Conservation (phyloP, 1,140 invertebrate genomes). For the Schlechtendalia chinensis region DNA sequence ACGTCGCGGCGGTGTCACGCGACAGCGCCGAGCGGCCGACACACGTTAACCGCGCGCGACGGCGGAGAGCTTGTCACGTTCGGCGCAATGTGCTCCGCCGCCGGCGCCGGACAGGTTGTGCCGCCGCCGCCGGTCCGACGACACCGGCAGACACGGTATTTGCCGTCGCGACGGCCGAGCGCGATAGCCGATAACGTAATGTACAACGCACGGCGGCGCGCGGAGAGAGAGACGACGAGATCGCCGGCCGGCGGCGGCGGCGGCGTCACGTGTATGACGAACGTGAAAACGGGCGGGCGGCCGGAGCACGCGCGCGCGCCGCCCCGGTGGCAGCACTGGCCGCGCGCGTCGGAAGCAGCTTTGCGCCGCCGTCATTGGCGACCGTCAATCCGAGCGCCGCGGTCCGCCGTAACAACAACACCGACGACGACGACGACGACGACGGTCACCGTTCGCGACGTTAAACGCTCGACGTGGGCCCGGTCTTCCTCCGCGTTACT, state of each 20-base stretch:
- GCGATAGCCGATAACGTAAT: too few relatives aligned
- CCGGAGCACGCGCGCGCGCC: background rate
- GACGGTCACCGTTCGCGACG: background rate
- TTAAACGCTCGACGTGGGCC: background rate
- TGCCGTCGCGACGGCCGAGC: too few relatives aligned
- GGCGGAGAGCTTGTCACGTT: background rate
- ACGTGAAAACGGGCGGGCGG: background rate
- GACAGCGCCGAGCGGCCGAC: background rate
- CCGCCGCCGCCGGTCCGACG: background rate
- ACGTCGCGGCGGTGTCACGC: background rate
- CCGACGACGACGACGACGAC: background rate
- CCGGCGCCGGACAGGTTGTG: background rate
- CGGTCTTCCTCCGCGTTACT: too few relatives aligned
- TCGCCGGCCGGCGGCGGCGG: background rate
- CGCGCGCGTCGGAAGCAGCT: background rate
- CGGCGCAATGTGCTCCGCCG: conserved; percentile 3
- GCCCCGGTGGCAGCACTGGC: conserved; percentile 36
- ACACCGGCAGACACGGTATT: background rate
- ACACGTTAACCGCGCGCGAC: conserved; percentile 11
- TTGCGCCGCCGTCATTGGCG: background rate
- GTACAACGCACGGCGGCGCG: too few relatives aligned
- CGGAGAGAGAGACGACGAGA: background rate
- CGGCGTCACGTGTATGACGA: background rate
- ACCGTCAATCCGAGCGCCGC: background rate
- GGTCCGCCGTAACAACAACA: too few relatives aligned